These are phyloP conservation scores for Dendroctonus valens DNA, from an alignment of 1,140 invertebrate species.

Conservation along the genomic window DNA sequence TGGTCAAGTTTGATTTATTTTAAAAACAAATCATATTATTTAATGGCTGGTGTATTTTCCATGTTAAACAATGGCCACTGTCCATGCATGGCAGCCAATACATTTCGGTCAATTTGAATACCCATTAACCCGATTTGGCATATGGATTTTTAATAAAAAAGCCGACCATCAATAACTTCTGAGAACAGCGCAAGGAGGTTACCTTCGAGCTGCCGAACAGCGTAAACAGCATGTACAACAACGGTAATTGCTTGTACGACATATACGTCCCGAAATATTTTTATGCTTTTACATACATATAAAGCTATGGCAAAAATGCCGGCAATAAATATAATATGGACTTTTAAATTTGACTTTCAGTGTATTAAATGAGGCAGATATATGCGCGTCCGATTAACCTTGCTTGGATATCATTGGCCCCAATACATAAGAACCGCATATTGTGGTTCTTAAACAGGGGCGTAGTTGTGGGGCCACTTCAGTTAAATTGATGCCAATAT, in stretches of 20 bases:
- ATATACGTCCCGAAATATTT: background rate
- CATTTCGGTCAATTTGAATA: no score
- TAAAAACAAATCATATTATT: no score
- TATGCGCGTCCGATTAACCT: slow-evolving; percentile 25
- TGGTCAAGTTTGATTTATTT: no score
- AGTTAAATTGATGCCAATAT: background rate
- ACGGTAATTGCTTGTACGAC: background rate
- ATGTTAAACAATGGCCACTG: no score
- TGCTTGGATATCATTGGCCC: slow-evolving; percentile 33
- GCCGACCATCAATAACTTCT: slow-evolving; percentile 7
- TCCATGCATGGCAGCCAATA: no score
- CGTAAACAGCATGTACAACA: background rate
- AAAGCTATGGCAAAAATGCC: background rate
- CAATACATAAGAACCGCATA: slow-evolving; percentile 26
- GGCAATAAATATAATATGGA: background rate
- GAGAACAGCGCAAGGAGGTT: background rate
- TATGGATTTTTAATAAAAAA: no score
- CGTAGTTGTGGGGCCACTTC: slow-evolving; percentile 1
- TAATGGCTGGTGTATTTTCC: no score
- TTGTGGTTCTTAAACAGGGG: slow-evolving; percentile 16
- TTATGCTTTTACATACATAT: slow-evolving; percentile 5
- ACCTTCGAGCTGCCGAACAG: background rate
- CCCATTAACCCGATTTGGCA: no score
- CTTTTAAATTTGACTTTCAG: slow-evolving; percentile 28
- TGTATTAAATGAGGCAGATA: slow-evolving; percentile 8